Conservation (phyloP, 2,113 vertebrate genomes). For the Tenrec ecaudatus region DNA sequence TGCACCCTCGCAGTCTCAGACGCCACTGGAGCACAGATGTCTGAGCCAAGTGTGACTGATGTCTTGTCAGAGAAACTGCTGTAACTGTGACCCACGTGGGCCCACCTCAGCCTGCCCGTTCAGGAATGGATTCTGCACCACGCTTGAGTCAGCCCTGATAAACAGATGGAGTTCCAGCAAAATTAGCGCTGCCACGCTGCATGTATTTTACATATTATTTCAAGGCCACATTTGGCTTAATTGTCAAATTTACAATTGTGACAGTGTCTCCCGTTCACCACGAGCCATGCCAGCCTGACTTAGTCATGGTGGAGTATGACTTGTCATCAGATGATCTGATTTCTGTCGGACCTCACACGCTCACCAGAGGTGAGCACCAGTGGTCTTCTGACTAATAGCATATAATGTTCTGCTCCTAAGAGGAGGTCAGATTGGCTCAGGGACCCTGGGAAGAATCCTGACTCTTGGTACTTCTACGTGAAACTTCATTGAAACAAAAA, state of each 20-base stretch:
- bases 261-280: neutral
- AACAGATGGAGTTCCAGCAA: neutral
- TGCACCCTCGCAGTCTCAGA: conserved; percentile 35
- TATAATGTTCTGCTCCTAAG: neutral
- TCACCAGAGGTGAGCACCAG: neutral
- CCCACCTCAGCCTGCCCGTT: neutral
- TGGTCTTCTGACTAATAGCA: neutral
- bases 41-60: conserved; percentile 41
- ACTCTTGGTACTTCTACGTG: neutral
- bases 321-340: neutral
- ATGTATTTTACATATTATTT: neutral
- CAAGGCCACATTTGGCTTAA: neutral
- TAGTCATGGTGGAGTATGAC: neutral
- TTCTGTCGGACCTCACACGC: neutral
- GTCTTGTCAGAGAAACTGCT: neutral
- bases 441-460: neutral
- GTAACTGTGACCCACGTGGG: neutral
- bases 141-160: neutral
- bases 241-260: neutral
- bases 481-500: neutral
- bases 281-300: neutral
- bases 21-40: neutral
- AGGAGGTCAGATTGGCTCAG: neutral
- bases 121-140: neutral
- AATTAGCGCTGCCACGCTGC: neutral